phyloP scores from a whole-genome alignment of 2,113 vertebrate species.

The Neopipo cinnamomea region DNA sequence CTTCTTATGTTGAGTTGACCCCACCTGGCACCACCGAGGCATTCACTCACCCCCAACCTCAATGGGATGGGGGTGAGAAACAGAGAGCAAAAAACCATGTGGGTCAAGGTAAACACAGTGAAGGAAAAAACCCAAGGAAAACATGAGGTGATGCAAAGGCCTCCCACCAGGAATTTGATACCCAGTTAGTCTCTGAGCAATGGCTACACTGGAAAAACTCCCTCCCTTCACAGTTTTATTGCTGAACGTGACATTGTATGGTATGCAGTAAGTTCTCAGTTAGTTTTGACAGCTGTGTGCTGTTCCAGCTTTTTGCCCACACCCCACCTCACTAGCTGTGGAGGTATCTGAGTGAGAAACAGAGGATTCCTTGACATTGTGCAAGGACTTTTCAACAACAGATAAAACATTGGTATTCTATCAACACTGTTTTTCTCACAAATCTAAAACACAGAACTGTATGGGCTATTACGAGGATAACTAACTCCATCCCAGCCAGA shows the following conservation, averaged over 20 bases:
- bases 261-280: not conserved
- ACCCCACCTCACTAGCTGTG: not conserved
- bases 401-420: not conserved
- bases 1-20: not conserved
- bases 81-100: not conserved
- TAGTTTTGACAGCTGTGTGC: not conserved
- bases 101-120: not conserved
- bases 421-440: not conserved
- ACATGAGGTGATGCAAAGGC: not conserved
- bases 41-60: fast-evolving
- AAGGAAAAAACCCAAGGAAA: not conserved
- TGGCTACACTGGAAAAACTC: not conserved
- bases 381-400: not conserved
- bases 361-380: not conserved
- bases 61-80: not conserved
- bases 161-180: not conserved
- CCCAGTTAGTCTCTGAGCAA: not conserved
- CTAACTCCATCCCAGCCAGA: not conserved
- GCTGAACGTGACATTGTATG: not conserved
- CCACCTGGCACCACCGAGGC: not conserved
- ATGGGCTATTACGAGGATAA: not conserved
- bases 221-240: not conserved
- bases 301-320: not conserved
- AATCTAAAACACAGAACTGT: not conserved
- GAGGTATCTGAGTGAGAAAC: not conserved